Evolutionary conservation across 2,888 invertebrate genomes (phyloP), one percentile per base, ranked within the genome.

Genomic region (Aspidiotus destructor): DNA sequence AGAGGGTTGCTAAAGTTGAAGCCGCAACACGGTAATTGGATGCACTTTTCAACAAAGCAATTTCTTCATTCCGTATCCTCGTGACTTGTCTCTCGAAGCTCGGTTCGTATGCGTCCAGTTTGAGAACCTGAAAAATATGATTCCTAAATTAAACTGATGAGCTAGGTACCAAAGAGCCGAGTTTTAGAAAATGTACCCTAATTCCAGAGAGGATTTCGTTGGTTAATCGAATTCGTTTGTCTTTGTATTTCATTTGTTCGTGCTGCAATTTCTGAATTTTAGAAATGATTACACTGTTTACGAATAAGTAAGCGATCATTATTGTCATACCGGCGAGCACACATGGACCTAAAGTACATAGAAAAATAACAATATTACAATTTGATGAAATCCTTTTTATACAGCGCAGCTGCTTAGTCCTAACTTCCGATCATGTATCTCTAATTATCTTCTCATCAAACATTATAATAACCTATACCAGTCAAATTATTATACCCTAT

Each of bases 31-130:
- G 75, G 73, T 83, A 82, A 2, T 84, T 82, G 28, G 28, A 28
- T 28, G 28, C 28, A 3, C 28, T 79, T 74, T 79, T 81, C 71
- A 86, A 77, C 16, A 83, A 78, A 44, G 77, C 74, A 68, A 84
- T 76, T 76, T 86, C 86, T 72, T 80, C 79, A 16, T 78, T 76
- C 71, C 86, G 77, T 63, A 85, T 83, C n/a, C 76, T 78, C 58
- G 79, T 74, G 41, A 86, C 80, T 74, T 82, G 81, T 58, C 81
- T 75, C 72, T 81, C 79, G 73, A 84, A 84, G 15, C 83, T 82
- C 28, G 79, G 77, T 74, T 85, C 84, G 84, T 84, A 84, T 0
- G 83, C 84, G 74, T 84, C 84, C 69, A 84, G 74, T 73, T 84
- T 84, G 72, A 84, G 74, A 9, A 82, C 81, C 78, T 82, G 69